Evolutionary conservation across 2,888 invertebrate genomes (phyloP), one percentile per base, ranked within the genome.

Genomic region (Lomographa bimaculata): DNA sequence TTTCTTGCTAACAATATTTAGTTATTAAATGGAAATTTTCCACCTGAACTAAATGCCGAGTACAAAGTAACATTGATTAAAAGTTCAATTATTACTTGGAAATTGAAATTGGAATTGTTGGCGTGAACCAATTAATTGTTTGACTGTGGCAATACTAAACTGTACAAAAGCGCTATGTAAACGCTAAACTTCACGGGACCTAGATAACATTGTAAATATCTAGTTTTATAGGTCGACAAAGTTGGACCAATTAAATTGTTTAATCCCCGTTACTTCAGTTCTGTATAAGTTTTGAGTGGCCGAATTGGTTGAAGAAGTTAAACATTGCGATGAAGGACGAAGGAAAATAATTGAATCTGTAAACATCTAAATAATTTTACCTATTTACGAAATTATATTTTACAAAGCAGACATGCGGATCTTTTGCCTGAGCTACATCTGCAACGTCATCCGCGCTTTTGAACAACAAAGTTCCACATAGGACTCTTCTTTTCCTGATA

Each of bases 41-140:
- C 23, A 23, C 23, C 16, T 23, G 23, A 29, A 29, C 19, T 7
- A 9, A 25, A 3, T 17, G 25, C 19, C 9, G 7, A 38, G 19
- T 25, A 10, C 25, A 27, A 23, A 20, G 26, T 14, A 36, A 34
- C 36, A 37, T 40, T 43, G 40, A 39, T 42, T 40, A 35, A 46
- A 42, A 44, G 46, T 46, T 45, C 33, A 39, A 43, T 46, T 40
- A 33, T 48, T 46, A 36, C 34, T 36, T 30, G 19, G n/a, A n/a
- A n/a, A n/a, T n/a, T n/a, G n/a, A n/a, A 47, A 45, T 37, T 40
- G 34, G 23, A 40, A 48, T 42, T 41, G 46, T 30, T 44, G 33
- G 37, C 28, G 26, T 21, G 34, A 51, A 37, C 42, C 40, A 51
- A 51, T 48, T 48, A 51, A 26, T 8, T 28, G 38, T 44, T 47